phyloP scores from a whole-genome alignment of 2,113 vertebrate species.

The Ageneiosus marmoratus region DNA sequence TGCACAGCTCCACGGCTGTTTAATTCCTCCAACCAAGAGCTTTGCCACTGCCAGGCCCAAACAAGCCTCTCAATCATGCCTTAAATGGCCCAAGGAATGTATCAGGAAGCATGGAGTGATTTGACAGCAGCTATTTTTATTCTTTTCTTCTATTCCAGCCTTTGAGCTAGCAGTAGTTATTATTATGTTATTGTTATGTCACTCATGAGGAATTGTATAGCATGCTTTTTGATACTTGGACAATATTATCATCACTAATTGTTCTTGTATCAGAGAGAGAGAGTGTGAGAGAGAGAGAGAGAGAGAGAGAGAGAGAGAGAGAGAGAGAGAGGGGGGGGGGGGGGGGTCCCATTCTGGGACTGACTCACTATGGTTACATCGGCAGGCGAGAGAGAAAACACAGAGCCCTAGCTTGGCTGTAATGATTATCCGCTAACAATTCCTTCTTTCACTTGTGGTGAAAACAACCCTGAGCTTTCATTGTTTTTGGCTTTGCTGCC shows the following conservation, averaged over 20 bases:
- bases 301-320: neutral
- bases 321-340: conserved; percentile 10
- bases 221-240: neutral
- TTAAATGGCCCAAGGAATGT: conserved; percentile 32
- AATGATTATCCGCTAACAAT: conserved; percentile 69
- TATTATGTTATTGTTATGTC: conserved; percentile 2
- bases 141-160: conserved; percentile 17
- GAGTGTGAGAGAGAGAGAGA: neutral
- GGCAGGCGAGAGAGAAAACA: conserved; percentile 22
- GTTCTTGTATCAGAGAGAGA: conserved; percentile 37
- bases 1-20: conserved; percentile 40
- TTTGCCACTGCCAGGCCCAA: conserved; percentile 6
- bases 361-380: conserved; percentile 47
- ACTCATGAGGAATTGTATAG: conserved; percentile 4
- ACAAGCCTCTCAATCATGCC: conserved; percentile 26
- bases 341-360: conserved; percentile 51
- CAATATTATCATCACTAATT: neutral
- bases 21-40: conserved; percentile 28
- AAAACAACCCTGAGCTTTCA: conserved; percentile 65
- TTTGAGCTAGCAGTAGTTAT: neutral
- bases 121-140: conserved; percentile 11
- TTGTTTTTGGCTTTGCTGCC: conserved; percentile 66
- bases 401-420: conserved; percentile 61
- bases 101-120: neutral
- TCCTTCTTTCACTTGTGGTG: conserved; percentile 68